A percentile compares a stretch with the other conserved stretches of the same genome.
These are phyloP conservation scores for Petroica traversi DNA, from an alignment of 2,113 vertebrate species.

Conservation along the genomic window DNA sequence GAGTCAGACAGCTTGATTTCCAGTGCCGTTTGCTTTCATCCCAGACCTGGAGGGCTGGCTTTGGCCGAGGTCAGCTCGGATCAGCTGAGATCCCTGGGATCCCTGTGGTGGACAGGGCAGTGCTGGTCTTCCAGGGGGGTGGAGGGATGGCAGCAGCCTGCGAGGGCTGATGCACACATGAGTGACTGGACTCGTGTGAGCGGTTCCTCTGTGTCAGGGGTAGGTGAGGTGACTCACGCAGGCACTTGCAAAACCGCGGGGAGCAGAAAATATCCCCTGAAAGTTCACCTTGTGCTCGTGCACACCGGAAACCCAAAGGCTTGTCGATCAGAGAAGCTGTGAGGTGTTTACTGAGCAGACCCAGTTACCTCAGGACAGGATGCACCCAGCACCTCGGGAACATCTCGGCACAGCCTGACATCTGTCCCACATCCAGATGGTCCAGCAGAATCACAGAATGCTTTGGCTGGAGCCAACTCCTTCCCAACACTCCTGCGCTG, in stretches of 20 bases:
- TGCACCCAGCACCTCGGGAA: rapidly evolving
- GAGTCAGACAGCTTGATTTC: background rate
- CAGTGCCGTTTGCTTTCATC: background rate
- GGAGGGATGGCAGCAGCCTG: background rate
- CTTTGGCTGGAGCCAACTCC: background rate
- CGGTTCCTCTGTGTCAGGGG: background rate
- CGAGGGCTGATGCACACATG: background rate
- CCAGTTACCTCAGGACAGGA: background rate
- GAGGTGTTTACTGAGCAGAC: slow-evolving; percentile 7
- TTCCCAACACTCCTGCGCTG: too few species aligned
- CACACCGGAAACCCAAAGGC: slow-evolving; percentile 4
- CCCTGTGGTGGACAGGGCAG: background rate
- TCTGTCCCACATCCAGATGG: background rate
- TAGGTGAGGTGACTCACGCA: slow-evolving; percentile 32
- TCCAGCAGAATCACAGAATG: background rate
- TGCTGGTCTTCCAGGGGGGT: rapidly evolving
- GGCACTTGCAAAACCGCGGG: background rate
- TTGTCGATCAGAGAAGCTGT: background rate
- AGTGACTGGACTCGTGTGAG: background rate
- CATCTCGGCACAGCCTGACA: rapidly evolving
- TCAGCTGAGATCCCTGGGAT: background rate
- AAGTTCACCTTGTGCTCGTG: slow-evolving; percentile 52
- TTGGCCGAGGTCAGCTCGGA: background rate
- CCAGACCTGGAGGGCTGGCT: background rate
- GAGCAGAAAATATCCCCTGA: slow-evolving; percentile 56